Conservation (phyloP, 2,888 invertebrate genomes). For the Bruchidius siliquastri region DNA sequence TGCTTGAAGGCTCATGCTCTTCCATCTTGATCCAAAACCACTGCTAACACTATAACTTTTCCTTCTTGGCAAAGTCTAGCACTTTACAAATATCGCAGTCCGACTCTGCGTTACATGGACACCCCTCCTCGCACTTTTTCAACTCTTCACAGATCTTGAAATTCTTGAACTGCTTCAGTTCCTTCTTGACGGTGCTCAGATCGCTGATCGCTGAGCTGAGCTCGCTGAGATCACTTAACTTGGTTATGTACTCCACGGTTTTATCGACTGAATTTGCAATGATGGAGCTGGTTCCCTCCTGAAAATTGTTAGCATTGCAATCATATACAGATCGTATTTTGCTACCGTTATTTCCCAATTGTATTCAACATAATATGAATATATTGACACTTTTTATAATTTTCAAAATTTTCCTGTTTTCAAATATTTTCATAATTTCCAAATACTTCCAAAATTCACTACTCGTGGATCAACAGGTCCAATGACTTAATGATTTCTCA, state of each 20-base stretch:
- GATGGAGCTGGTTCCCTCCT: slow-evolving; percentile 5
- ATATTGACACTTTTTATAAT: too few species aligned
- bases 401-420: too few species aligned
- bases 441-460: too few species aligned
- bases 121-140: slow-evolving; percentile 45
- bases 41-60: slow-evolving; percentile 35
- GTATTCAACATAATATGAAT: too few species aligned
- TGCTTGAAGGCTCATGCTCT: neutral
- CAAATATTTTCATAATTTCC: too few species aligned
- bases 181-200: slow-evolving; percentile 37
- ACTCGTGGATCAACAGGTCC: too few species aligned
- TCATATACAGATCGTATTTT: too few species aligned
- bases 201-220: slow-evolving; percentile 30
- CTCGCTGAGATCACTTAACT: slow-evolving; percentile 20
- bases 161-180: slow-evolving; percentile 42
- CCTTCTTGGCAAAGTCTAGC: slow-evolving; percentile 46
- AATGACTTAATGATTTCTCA: too few species aligned
- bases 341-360: too few species aligned
- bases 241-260: slow-evolving; percentile 15
- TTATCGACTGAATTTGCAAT: slow-evolving; percentile 2
- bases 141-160: slow-evolving; percentile 45
- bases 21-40: neutral
- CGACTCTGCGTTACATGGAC: slow-evolving; percentile 44
- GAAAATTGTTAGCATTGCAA: neutral
- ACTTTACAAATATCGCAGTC: slow-evolving; percentile 47